A percentile compares a stretch with the other conserved stretches of the same genome.
Evolutionary conservation across 2,113 vertebrate species (phyloP).

Genomic region (Daboia siamensis): DNA sequence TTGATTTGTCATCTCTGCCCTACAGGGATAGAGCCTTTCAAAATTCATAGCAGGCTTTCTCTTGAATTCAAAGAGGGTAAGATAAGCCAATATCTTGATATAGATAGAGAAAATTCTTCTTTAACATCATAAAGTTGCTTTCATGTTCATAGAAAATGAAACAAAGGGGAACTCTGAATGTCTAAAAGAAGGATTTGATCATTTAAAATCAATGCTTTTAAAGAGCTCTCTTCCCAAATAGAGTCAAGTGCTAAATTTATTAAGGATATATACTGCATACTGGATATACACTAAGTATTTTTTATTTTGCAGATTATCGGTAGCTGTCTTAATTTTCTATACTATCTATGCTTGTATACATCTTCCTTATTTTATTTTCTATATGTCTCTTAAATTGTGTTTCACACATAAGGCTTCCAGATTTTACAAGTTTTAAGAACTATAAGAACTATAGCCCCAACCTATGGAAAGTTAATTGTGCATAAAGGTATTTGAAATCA

Average conservation of each 20-base stretch:
- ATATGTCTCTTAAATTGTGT: neutral
- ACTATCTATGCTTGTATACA: neutral
- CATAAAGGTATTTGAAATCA: neutral
- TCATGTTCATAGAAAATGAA: neutral
- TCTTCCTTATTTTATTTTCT: neutral
- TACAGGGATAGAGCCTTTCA: neutral
- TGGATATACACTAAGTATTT: neutral
- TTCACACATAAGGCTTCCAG: neutral
- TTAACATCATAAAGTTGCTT: slow-evolving; percentile 14
- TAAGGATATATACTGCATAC: neutral
- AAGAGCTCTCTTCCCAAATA: neutral
- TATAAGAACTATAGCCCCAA: neutral
- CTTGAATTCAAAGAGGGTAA: neutral
- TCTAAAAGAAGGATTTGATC: neutral
- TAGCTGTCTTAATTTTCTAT: neutral
- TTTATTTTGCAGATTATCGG: neutral
- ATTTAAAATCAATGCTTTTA: neutral
- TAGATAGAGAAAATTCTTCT: neutral
- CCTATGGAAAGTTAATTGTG: neutral
- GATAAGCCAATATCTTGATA: neutral
- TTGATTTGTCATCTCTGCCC: neutral
- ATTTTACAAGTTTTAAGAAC: neutral
- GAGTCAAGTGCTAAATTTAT: neutral
- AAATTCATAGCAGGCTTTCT: neutral
- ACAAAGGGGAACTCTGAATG: neutral